Percentiles rank a stretch among this genome's conserved stretches.
Conservation (phyloP, 2,113 vertebrate genomes). For the Etheostoma cragini region DNA sequence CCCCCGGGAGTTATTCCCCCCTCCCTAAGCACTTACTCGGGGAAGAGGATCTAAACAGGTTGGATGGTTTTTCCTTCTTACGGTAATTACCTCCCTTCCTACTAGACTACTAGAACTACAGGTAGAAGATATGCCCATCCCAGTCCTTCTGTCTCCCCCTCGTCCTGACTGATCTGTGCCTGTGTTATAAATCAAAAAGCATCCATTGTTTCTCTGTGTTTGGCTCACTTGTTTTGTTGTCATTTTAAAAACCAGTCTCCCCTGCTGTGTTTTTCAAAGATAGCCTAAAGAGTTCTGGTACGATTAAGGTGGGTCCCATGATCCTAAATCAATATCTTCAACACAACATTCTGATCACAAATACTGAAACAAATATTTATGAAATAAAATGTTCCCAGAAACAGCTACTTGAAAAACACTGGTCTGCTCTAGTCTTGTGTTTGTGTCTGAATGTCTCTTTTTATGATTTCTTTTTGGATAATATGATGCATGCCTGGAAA, state of each 20-base stretch:
- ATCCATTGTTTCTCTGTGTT: constrained; percentile 16
- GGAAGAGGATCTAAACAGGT: constrained; percentile 98
- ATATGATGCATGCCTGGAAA: neutral
- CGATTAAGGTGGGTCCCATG: neutral
- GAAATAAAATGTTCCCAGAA: neutral
- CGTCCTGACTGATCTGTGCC: constrained; percentile 49
- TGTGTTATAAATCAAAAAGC: constrained; percentile 22
- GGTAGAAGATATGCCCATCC: constrained; percentile 62
- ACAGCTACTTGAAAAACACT: constrained; percentile 14
- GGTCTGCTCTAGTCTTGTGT: constrained; percentile 6
- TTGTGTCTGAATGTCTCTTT: neutral
- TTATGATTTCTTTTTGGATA: constrained; percentile 5
- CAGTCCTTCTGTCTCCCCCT: neutral
- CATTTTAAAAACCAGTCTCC: neutral
- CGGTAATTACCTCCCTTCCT: constrained; percentile 80
- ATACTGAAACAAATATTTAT: neutral
- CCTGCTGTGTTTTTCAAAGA: constrained; percentile 18
- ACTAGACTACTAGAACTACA: constrained; percentile 64
- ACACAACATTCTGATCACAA: neutral
- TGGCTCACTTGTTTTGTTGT: neutral
- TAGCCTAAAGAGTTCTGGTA: neutral
- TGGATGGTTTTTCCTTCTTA: constrained; percentile 89
- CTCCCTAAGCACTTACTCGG: constrained; percentile 95
- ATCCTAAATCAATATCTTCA: neutral
- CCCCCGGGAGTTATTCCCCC: constrained; percentile 94